Evolutionary conservation across 2,113 vertebrate genomes (phyloP).

Genomic region (Odocoileus hemionus): DNA sequence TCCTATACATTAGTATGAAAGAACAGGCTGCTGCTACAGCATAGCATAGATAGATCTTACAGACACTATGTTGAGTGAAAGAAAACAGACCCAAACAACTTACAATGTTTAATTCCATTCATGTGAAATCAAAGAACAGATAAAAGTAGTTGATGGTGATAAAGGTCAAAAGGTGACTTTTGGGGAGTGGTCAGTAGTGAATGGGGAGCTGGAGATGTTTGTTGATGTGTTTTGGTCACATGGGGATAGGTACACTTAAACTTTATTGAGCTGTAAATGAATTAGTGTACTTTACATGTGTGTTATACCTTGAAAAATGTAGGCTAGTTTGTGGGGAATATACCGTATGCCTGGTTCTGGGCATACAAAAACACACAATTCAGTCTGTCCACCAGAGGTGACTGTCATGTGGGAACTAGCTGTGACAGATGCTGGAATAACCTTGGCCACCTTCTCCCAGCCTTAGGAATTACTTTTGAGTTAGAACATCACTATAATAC

Average conservation of each 20-base stretch:
- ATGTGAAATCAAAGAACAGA: background rate
- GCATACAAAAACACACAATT: accelerated
- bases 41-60: no score
- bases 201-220: background rate
- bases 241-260: background rate
- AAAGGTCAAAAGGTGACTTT: background rate
- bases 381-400: no score
- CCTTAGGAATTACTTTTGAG: background rate
- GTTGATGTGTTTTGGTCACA: background rate
- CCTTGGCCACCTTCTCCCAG: background rate
- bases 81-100: background rate
- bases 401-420: background rate
- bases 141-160: background rate
- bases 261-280: background rate
- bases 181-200: background rate
- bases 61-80: background rate
- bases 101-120: no score
- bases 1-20: no score
- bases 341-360: background rate
- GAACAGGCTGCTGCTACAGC: accelerated
- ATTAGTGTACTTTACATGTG: background rate
- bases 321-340: background rate
- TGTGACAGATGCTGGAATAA: background rate
- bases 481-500: background rate
- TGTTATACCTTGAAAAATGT: background rate